Percentiles rank a stretch among this genome's conserved stretches.
These are phyloP conservation scores for Epistrophe grossulariae DNA, from an alignment of 2,888 invertebrate genomes.

Conservation along the genomic window DNA sequence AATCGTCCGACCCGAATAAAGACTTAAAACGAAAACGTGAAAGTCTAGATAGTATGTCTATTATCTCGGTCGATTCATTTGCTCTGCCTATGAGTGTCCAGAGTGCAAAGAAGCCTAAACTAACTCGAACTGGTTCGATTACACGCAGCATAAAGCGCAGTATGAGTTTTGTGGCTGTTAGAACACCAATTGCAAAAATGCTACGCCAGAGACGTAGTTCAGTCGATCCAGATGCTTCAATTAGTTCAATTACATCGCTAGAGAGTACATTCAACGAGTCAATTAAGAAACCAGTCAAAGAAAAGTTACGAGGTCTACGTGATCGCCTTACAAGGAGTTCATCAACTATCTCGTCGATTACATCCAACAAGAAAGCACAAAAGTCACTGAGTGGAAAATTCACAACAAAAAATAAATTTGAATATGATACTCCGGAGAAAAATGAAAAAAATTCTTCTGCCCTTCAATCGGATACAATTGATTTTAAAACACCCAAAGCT, in stretches of 20 bases:
- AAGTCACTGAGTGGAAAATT: conserved; percentile 58
- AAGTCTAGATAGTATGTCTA: conserved; percentile 82
- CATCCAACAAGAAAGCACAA: conserved; percentile 43
- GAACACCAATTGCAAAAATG: conserved; percentile 81
- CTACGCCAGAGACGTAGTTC: conserved; percentile 78
- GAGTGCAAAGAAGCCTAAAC: conserved; percentile 83
- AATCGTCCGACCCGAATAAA: conserved; percentile 80
- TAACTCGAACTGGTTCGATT: conserved; percentile 83
- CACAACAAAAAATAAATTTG: conserved; percentile 59
- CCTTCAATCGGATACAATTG: conserved; percentile 74
- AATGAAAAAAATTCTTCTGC: conserved; percentile 10
- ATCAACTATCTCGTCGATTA: conserved; percentile 37
- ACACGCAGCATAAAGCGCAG: conserved; percentile 82
- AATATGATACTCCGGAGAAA: conserved; percentile 70
- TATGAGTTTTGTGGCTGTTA: conserved; percentile 83
- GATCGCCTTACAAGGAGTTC: conserved; percentile 81
- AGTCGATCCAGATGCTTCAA: conserved; percentile 81
- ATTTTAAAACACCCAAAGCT: conserved; percentile 83
- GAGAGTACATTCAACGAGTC: conserved; percentile 82
- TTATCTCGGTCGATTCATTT: conserved; percentile 83
- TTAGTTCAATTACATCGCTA: conserved; percentile 81
- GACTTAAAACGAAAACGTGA: conserved; percentile 83
- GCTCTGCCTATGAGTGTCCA: conserved; percentile 78
- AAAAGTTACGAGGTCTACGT: conserved; percentile 81
- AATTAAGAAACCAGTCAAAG: conserved; percentile 82